Conservation (phyloP, 1,140 invertebrate genomes). For the Acyrthosiphon pisum region DNA sequence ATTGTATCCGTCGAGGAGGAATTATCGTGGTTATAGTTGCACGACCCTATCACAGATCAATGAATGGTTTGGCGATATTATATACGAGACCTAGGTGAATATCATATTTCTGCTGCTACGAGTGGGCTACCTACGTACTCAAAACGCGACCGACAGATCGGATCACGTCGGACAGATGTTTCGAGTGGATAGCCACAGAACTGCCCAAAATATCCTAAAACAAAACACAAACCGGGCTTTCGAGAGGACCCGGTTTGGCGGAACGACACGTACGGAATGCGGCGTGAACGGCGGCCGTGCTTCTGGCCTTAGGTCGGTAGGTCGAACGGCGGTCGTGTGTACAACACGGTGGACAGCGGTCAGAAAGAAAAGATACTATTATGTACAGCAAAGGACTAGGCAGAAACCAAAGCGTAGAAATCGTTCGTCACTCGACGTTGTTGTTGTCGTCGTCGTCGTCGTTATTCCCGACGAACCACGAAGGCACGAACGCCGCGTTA, state of each 20-base stretch:
- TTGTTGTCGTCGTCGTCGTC: background rate
- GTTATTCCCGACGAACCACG: background rate
- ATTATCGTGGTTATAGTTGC: background rate
- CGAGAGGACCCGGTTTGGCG: background rate
- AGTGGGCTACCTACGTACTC: background rate
- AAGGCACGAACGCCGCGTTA: background rate
- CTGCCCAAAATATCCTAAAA: background rate
- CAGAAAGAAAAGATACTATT: no score
- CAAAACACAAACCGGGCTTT: background rate
- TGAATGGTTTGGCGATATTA: background rate
- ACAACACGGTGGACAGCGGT: no score
- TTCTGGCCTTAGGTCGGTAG: background rate
- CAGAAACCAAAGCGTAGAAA: background rate
- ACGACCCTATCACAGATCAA: background rate
- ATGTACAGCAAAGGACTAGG: no score
- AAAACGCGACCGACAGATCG: background rate
- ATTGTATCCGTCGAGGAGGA: background rate
- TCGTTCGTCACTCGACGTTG: background rate
- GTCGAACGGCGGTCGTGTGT: no score
- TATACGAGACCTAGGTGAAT: background rate
- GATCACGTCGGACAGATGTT: no score
- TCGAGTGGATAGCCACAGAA: background rate
- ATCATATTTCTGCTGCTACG: background rate
- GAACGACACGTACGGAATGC: constrained; percentile 2
- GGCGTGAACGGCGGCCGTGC: background rate